Percentiles rank a stretch among this genome's conserved stretches.
These are phyloP conservation scores for Corynorhinus townsendii DNA, from an alignment of 2,113 vertebrate species.

Conservation along the genomic window DNA sequence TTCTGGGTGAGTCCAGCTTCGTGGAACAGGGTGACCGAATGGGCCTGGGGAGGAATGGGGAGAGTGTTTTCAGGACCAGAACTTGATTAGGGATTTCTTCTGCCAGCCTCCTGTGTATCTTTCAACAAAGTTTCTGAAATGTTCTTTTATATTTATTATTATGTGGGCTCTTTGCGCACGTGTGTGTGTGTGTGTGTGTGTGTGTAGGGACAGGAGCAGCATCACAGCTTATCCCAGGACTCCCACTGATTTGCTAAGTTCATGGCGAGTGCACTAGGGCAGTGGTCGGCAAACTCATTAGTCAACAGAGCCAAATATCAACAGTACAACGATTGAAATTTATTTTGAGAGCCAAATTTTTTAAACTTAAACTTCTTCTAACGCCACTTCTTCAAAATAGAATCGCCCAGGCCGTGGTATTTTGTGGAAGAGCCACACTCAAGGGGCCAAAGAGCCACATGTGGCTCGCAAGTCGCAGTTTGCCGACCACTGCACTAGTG, in stretches of 20 bases:
- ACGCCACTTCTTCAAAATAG: too few species aligned
- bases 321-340: too few species aligned
- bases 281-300: too few species aligned
- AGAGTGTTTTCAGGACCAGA: not conserved
- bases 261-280: rapidly evolving
- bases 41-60: not conserved
- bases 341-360: too few species aligned
- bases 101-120: not conserved
- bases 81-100: not conserved
- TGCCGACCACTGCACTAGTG: too few species aligned
- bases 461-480: too few species aligned
- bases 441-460: too few species aligned
- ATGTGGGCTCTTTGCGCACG: not conserved
- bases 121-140: not conserved
- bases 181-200: not conserved
- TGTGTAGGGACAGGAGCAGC: not conserved
- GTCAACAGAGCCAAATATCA: too few species aligned
- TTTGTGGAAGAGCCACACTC: too few species aligned
- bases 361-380: too few species aligned
- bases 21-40: not conserved
- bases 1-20: slow-evolving; percentile 47
- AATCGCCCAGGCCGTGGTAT: too few species aligned
- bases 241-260: not conserved
- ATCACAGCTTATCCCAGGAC: not conserved
- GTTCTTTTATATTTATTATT: not conserved